These are phyloP conservation scores for Augiades crinisus DNA, from an alignment of 2,888 invertebrate species.

Conservation along the genomic window DNA sequence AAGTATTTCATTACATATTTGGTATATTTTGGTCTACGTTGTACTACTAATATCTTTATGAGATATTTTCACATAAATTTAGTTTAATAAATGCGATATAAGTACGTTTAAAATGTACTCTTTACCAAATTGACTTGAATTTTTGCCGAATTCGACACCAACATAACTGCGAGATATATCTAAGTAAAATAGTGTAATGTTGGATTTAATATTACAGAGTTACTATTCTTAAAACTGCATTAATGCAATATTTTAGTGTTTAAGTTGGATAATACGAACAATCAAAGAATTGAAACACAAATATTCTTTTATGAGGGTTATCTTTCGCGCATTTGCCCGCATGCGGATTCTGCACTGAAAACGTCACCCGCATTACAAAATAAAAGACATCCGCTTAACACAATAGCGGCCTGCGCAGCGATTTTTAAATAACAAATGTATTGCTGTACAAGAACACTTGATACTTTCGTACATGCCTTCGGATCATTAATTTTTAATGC, in stretches of 20 bases:
- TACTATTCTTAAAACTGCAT: too few relatives aligned
- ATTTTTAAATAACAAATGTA: constrained; percentile 23
- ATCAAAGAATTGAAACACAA: constrained; percentile 8
- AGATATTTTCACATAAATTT: too few relatives aligned
- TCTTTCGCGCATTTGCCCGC: constrained; percentile 15
- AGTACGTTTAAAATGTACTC: too few relatives aligned
- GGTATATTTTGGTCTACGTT: too few relatives aligned
- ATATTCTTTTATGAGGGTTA: constrained; percentile 7
- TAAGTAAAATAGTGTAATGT: too few relatives aligned
- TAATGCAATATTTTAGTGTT: neutral
- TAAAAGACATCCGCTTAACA: constrained; percentile 14
- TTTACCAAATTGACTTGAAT: too few relatives aligned
- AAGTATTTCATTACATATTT: too few relatives aligned
- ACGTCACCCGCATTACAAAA: constrained; percentile 26
- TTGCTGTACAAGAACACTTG: constrained; percentile 18
- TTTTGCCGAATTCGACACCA: too few relatives aligned
- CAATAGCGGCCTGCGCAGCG: constrained; percentile 10
- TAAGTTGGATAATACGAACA: neutral
- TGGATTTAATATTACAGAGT: neutral
- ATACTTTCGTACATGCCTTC: constrained; percentile 3
- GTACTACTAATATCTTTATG: too few relatives aligned
- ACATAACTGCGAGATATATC: too few relatives aligned
- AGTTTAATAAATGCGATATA: too few relatives aligned
- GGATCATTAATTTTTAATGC: constrained; percentile 26
- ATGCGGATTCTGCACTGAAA: constrained; percentile 10